Conservation (phyloP, 1,140 invertebrate species). For the Schlechtendalia chinensis region DNA sequence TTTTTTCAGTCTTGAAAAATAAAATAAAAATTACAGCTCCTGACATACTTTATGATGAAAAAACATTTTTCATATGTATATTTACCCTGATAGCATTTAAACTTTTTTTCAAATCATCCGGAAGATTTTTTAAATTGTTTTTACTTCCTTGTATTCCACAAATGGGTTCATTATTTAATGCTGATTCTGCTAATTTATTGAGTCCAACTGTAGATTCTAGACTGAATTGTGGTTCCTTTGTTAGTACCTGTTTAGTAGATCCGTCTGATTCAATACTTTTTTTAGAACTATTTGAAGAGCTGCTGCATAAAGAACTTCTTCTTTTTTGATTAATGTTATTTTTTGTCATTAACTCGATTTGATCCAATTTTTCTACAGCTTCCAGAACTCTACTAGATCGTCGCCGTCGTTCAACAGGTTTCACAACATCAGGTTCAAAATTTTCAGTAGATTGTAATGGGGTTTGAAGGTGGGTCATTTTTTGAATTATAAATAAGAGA, state of each 20-base stretch:
- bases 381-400: slow-evolving; percentile 44
- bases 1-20: no score
- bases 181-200: slow-evolving; percentile 54
- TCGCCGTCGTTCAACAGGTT: slow-evolving; percentile 4
- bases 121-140: slow-evolving; percentile 37
- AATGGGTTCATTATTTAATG: slow-evolving; percentile 48
- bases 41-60: no score
- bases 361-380: slow-evolving; percentile 45
- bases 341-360: slow-evolving; percentile 40
- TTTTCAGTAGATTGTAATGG: slow-evolving; percentile 2
- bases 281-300: slow-evolving; percentile 48
- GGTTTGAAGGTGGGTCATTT: slow-evolving; percentile 18
- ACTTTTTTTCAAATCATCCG: slow-evolving; percentile 38
- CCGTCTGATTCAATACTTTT: slow-evolving; percentile 41
- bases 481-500: slow-evolving; percentile 43
- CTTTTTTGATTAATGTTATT: slow-evolving; percentile 35
- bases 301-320: slow-evolving; percentile 33
- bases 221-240: slow-evolving; percentile 49
- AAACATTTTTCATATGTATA: background rate
- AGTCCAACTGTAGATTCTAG: slow-evolving; percentile 54
- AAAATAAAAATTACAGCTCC: no score
- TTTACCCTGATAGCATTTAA: slow-evolving; percentile 44
- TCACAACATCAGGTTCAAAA: slow-evolving; percentile 17
- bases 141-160: slow-evolving; percentile 22
- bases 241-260: background rate